Evolutionary conservation across 2,113 vertebrate species (phyloP), one percentile per base, ranked within the genome.

Genomic region (Mellivora capensis): DNA sequence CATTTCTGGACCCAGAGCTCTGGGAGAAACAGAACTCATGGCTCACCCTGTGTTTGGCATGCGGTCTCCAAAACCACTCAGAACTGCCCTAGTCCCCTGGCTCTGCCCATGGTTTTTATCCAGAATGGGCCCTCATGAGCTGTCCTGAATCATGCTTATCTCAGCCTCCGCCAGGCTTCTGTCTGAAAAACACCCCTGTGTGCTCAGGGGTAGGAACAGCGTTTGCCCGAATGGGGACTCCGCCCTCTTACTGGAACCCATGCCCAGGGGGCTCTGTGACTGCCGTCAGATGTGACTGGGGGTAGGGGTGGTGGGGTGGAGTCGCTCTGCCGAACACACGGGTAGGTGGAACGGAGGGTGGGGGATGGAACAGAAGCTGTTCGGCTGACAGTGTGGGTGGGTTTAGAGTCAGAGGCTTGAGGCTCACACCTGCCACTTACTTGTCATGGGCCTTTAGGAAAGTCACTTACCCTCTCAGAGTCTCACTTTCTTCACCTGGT

Each of bases 321-420:
- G 17, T 15, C 4, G 4, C 10, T 15, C 21, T n/a, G 34, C 37
- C 21, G 21, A 0, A 0, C 23, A 0, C 9, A 0, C 3, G 0
- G n/a, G 4, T 74, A 54, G 44, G 8, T 25, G 27, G 69, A n/a
- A n/a, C 14, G 42, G 34, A 29, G 59, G 25, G 29, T 0, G 9
- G 3, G 74, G 62, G 47, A 2, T 27, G 34, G 69, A n/a, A 47
- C 23, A 49, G 34, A 87, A 57, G 69, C n/a, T 4, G 42, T 37
- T 44, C 0, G 2, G 37, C 4, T 15, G 88, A 14, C 52, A 20
- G 39, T 14, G 6, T 0, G 8, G 5, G 12, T 20, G 47, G 83
- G 57, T 61, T 82, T 12, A 29, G 52, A 27, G 86, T 31, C 82
- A 18, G 57, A 34, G 0, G 57, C 34, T 52, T 18, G 83, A n/a